phyloP scores from a whole-genome alignment of 2,113 vertebrate genomes.

The Enhydra lutris region DNA sequence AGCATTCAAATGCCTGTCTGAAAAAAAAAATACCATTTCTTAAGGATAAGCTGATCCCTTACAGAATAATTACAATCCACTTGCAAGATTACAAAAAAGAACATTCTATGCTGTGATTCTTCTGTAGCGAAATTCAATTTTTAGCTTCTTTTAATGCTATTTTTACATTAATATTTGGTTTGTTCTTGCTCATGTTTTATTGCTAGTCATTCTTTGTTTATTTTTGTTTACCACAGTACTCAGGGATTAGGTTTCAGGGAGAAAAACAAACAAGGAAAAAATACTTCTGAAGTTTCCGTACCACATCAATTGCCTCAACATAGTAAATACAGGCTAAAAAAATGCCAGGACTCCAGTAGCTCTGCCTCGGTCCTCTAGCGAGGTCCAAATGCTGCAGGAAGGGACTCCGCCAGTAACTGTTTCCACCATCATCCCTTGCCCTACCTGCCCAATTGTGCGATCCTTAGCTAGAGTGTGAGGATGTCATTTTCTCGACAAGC shows the following conservation, averaged over 20 bases:
- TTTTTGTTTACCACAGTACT: constrained; percentile 74
- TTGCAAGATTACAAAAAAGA: constrained; percentile 34
- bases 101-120: constrained; percentile 54
- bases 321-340: constrained; percentile 43
- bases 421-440: accelerated
- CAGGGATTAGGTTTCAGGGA: constrained; percentile 77
- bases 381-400: background rate
- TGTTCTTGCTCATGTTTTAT: constrained; percentile 75
- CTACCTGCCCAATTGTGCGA: constrained; percentile 5
- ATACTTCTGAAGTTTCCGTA: constrained; percentile 65
- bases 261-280: constrained; percentile 76
- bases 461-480: background rate
- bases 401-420: background rate
- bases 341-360: background rate
- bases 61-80: constrained; percentile 62
- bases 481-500: constrained; percentile 6
- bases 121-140: constrained; percentile 72
- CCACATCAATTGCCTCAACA: constrained; percentile 54
- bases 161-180: constrained; percentile 76
- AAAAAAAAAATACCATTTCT: constrained; percentile 55
- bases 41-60: constrained; percentile 61
- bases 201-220: constrained; percentile 67
- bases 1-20: constrained; percentile 70
- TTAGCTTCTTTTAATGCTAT: constrained; percentile 74
- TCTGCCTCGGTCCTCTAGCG: background rate